These are phyloP conservation scores for Chinchilla lanigera DNA, from an alignment of 2,113 vertebrate species.

Conservation along the genomic window DNA sequence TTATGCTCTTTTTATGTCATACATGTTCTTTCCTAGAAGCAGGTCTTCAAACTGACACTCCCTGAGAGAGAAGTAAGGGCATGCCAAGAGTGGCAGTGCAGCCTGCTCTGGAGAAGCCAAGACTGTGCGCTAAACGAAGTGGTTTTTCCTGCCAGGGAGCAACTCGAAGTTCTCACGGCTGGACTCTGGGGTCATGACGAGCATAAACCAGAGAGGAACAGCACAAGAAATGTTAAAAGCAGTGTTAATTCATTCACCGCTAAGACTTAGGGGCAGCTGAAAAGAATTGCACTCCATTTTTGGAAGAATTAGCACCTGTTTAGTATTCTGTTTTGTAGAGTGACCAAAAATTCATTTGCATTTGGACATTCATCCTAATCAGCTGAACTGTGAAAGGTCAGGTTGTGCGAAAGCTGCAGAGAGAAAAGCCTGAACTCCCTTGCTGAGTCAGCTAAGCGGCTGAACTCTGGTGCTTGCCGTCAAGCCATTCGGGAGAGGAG, in stretches of 20 bases:
- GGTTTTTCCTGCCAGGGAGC: neutral
- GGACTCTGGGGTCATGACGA: neutral
- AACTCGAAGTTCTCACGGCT: neutral
- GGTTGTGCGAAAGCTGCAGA: neutral
- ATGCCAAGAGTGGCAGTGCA: neutral
- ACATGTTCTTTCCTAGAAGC: neutral
- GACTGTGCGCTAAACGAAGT: neutral
- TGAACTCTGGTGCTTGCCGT: neutral
- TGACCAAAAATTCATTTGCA: conserved; percentile 41
- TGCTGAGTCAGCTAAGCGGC: neutral
- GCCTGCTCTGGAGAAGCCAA: neutral
- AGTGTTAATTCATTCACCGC: neutral
- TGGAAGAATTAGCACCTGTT: neutral
- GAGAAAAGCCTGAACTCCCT: neutral
- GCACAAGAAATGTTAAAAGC: neutral
- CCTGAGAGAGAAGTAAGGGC: neutral
- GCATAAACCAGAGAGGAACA: neutral
- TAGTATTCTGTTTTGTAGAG: conserved; percentile 23
- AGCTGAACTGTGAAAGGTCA: neutral
- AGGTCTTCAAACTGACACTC: neutral
- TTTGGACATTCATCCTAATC: conserved; percentile 38
- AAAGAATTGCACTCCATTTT: neutral
- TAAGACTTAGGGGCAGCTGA: neutral
- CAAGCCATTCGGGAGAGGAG: neutral
- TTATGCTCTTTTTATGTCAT: neutral